phyloP scores from a whole-genome alignment of 2,113 vertebrate species.

The Eptesicus fuscus region DNA sequence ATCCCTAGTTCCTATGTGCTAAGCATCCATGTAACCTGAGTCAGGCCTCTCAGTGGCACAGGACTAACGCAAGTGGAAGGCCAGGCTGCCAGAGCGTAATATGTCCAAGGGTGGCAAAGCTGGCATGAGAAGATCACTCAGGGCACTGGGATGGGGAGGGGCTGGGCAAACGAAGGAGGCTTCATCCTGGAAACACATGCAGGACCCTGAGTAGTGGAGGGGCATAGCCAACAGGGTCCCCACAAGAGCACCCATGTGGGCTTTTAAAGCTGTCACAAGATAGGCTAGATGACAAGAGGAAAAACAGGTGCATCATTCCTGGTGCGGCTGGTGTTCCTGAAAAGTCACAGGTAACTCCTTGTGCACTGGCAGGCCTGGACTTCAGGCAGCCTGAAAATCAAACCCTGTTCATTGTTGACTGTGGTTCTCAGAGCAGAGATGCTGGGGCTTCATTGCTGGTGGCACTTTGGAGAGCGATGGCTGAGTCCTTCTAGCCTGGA shows the following conservation, averaged over 20 bases:
- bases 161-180: neutral
- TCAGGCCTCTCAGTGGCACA: neutral
- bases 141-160: neutral
- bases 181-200: neutral
- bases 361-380: neutral
- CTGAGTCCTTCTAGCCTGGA: neutral
- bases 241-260: neutral
- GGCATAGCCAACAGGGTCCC: neutral
- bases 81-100: neutral
- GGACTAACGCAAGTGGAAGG: neutral
- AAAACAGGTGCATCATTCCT: neutral
- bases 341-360: neutral
- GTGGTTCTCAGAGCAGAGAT: neutral
- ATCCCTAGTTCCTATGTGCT: neutral
- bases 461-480: neutral
- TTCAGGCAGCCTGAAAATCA: neutral
- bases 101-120: neutral
- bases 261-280: conserved; percentile 33
- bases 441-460: neutral
- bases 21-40: conserved; percentile 25
- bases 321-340: conserved; percentile 16
- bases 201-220: neutral
- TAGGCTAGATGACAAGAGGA: neutral
- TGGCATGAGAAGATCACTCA: neutral
- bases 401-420: neutral